These are phyloP conservation scores for Turritopsis rubra DNA, from an alignment of 30 jellyfish, hydroid and myxozoan species.

Conservation along the genomic window DNA sequence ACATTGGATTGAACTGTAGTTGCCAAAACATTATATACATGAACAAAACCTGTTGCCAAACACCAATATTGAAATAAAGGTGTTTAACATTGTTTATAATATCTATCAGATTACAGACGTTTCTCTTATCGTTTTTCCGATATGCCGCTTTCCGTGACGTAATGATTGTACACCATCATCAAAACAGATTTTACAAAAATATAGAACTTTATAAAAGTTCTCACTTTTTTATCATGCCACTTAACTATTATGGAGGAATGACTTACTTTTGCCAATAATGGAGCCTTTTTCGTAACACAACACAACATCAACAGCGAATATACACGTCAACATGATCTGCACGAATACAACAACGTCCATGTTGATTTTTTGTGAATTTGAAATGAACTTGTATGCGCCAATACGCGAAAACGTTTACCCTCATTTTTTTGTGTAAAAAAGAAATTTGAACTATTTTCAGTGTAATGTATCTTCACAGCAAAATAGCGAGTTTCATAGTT, in stretches of 20 bases:
- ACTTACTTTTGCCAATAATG: not conserved
- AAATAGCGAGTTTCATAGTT: not conserved
- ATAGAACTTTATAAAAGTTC: not conserved
- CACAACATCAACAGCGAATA: not conserved
- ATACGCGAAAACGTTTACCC: not conserved
- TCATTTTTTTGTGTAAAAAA: not conserved
- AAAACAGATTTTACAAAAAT: too few relatives aligned
- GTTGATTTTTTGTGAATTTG: not conserved
- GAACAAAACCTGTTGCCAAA: too few relatives aligned
- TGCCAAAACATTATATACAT: too few relatives aligned
- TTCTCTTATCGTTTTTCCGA: too few relatives aligned
- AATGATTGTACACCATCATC: too few relatives aligned
- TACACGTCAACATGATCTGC: not conserved
- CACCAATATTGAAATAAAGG: too few relatives aligned
- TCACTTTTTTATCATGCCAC: not conserved
- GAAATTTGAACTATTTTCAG: not conserved
- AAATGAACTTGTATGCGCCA: not conserved
- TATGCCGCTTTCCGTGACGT: too few relatives aligned
- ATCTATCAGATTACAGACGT: too few relatives aligned
- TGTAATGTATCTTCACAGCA: not conserved
- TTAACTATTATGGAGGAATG: not conserved
- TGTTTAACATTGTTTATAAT: too few relatives aligned
- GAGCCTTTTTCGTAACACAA: not conserved
- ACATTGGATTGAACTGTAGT: too few relatives aligned
- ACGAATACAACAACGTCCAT: not conserved